Percentiles rank a stretch among this genome's conserved stretches.
phyloP scores from a whole-genome alignment of 1,140 invertebrate species.

The Ylistrum balloti region DNA sequence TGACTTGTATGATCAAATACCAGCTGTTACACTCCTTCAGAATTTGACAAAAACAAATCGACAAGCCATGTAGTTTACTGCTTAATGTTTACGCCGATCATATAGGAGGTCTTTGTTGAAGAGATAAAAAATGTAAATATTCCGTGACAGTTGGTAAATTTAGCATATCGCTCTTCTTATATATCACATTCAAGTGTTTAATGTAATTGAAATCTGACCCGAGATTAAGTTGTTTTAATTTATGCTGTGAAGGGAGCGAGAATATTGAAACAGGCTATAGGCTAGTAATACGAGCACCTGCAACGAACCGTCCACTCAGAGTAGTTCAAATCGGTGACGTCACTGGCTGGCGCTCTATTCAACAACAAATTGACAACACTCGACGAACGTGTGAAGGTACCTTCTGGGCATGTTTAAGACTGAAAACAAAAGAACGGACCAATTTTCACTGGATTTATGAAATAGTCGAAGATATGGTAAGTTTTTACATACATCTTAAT shows the following conservation, averaged over 20 bases:
- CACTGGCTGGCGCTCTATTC: constrained; percentile 16
- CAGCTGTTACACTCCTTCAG: constrained; percentile 13
- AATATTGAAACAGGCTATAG: constrained; percentile 30
- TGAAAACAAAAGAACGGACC: not conserved
- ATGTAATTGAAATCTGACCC: not conserved
- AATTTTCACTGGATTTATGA: constrained; percentile 33
- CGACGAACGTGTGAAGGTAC: constrained; percentile 30
- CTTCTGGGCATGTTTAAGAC: constrained; percentile 25
- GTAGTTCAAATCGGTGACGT: constrained; percentile 32
- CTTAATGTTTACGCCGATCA: not conserved
- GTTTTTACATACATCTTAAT: constrained; percentile 9
- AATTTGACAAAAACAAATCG: constrained; percentile 15
- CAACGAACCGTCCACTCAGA: constrained; percentile 37
- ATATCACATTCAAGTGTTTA: not conserved
- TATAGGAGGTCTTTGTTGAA: not conserved
- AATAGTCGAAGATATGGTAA: constrained; percentile 3
- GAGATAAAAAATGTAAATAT: constrained; percentile 21
- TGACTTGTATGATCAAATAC: not conserved
- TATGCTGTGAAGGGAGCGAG: not conserved
- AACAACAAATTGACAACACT: constrained; percentile 39
- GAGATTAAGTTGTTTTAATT: not conserved
- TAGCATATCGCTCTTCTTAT: not conserved
- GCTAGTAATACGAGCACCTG: constrained; percentile 32
- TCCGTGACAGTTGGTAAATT: constrained; percentile 5
- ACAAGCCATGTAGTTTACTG: not conserved